Base-by-base conservation (phyloP, 2,888 invertebrate genomes). In the Melinaea menophilus region DNA sequence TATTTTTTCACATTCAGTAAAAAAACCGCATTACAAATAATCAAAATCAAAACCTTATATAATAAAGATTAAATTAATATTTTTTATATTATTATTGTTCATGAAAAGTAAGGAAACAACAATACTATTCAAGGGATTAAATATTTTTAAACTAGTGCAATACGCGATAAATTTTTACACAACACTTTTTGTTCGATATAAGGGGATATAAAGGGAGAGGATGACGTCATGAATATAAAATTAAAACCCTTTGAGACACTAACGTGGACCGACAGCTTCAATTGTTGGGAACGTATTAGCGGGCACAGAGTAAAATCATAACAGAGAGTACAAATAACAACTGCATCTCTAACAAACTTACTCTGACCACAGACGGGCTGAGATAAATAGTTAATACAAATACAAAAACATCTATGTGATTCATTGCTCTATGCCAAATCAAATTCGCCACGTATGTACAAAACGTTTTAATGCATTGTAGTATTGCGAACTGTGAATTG, bases 191-290 rank as follows among this genome's bases (percentile, higher is more conserved):
- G 56, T 65, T 73, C 82, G 54, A 66, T 86, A 79, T 80, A 67
- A 79, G 80, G 78, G 82, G 82, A 81, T 22, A 22, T 22, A 22
- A 84, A 88, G 88, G 89, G 86, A 89, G 5, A 75, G 76, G 75
- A 41, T 86, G 86, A 86, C 88, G 87, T 86, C 86, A 89, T 89
- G 88, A 88, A 88, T 89, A 80, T 84, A 83, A 85, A 88, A 88
- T 86, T 86, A 88, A 87, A 86, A 80, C 85, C 83, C 76, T 77
- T 71, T 72, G 79, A 79, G 80, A 88, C 78, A 79, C 76, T 86
- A 85, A 90, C 81, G 71, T 79, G 80, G 73, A 62, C 81, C 73
- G 90, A 90, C 89, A 84, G 83, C 77, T 67, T 68, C 83, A 79
- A 85, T 86, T 81, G 88, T 82, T 79, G 79, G 80, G 74, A 79